These are phyloP conservation scores for Nebria salina DNA, from an alignment of 2,888 invertebrate species.

Conservation along the genomic window DNA sequence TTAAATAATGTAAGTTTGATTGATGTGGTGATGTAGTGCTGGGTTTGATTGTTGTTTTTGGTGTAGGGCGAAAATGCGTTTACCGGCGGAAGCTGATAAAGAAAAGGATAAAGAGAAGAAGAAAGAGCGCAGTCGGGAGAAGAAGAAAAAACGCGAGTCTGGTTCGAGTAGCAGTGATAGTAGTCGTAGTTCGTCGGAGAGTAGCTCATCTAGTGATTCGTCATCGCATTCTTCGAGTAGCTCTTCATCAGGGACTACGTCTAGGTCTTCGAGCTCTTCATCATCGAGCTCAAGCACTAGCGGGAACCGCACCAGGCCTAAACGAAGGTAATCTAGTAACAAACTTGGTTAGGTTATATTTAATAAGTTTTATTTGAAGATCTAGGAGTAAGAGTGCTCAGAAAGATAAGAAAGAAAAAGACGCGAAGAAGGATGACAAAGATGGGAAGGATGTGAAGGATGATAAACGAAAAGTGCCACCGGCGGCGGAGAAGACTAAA, in stretches of 20 bases:
- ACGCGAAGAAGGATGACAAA: constrained; percentile 60
- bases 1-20: too few relatives aligned
- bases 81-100: constrained; percentile 71
- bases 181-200: constrained; percentile 83
- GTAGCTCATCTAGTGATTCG: constrained; percentile 84
- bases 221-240: constrained; percentile 76
- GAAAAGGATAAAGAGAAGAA: constrained; percentile 67
- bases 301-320: constrained; percentile 71
- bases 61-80: constrained; percentile 79
- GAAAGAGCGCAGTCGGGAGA: constrained; percentile 72
- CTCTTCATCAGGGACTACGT: constrained; percentile 71
- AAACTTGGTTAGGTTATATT: too few relatives aligned
- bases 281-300: constrained; percentile 75
- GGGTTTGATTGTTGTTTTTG: constrained; percentile 7
- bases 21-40: too few relatives aligned
- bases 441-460: constrained; percentile 58
- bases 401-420: constrained; percentile 62
- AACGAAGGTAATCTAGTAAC: constrained; percentile 64
- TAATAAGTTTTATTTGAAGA: background rate
- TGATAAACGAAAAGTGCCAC: constrained; percentile 55
- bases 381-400: constrained; percentile 60
- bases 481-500: constrained; percentile 58
- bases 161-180: constrained; percentile 84
- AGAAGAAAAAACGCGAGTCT: constrained; percentile 76
- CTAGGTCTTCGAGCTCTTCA: constrained; percentile 64